Evolutionary conservation across 2,797 vertebrate genomes (phyloP).

Genomic region (Hydrophis major): DNA sequence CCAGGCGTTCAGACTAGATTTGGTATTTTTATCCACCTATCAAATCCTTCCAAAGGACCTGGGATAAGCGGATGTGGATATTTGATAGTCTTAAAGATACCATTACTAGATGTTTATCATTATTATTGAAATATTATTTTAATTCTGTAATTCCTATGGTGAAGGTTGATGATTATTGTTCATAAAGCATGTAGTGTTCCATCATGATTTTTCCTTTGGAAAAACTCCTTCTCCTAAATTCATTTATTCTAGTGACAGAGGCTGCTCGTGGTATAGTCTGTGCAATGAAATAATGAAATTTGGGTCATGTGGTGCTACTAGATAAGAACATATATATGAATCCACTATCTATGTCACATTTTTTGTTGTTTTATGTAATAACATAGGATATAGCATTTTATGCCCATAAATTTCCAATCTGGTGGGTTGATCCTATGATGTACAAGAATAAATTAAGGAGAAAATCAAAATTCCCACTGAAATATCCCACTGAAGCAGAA

Average conservation of each 20-base stretch:
- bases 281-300: neutral
- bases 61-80: neutral
- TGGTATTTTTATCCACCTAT: neutral
- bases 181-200: slow-evolving; percentile 32
- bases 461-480: neutral
- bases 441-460: neutral
- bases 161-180: slow-evolving; percentile 28
- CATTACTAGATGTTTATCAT: neutral
- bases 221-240: slow-evolving; percentile 47
- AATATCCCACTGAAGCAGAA: neutral
- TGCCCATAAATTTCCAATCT: neutral
- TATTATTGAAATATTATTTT: neutral
- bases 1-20: neutral
- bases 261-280: neutral
- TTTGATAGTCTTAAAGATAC: neutral
- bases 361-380: neutral
- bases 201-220: slow-evolving; percentile 42
- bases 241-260: slow-evolving; percentile 19
- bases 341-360: neutral
- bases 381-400: neutral
- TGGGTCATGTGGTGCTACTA: neutral
- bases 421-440: neutral
- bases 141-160: slow-evolving; percentile 2
- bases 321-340: neutral
- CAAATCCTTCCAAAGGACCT: neutral